These are phyloP conservation scores for Busseola fusca DNA, from an alignment of 2,888 invertebrate genomes.

Conservation along the genomic window DNA sequence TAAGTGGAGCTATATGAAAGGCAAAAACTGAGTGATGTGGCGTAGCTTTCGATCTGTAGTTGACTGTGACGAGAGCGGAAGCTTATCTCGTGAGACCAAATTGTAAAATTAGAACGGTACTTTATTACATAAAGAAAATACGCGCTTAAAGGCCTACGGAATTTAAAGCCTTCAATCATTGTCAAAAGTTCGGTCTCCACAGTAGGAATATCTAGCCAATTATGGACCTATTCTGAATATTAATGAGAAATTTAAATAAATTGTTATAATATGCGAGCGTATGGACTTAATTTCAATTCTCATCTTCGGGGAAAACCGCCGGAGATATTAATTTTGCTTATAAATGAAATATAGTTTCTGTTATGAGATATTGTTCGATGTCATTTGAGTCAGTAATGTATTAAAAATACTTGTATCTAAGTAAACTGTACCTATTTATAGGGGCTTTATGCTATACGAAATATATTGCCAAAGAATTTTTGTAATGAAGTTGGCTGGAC, in stretches of 20 bases:
- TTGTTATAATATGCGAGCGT: conserved; percentile 54
- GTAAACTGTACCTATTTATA: neutral
- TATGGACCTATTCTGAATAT: conserved; percentile 57
- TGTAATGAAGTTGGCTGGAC: neutral
- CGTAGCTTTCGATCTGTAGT: neutral
- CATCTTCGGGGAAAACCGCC: conserved; percentile 17
- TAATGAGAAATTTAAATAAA: conserved; percentile 60
- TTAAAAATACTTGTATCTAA: conserved; percentile 5
- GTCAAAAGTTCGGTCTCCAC: conserved; percentile 32
- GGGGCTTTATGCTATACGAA: neutral
- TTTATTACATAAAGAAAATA: conserved; percentile 7
- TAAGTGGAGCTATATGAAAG: neutral
- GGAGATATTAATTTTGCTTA: conserved; percentile 31
- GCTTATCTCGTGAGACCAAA: conserved; percentile 2
- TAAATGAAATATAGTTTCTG: conserved; percentile 39
- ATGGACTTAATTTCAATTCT: conserved; percentile 57
- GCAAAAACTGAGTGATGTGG: neutral
- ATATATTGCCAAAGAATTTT: conserved; percentile 1
- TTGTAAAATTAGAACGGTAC: conserved; percentile 17
- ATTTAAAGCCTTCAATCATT: conserved; percentile 37
- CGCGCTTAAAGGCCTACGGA: neutral
- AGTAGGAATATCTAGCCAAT: conserved; percentile 28
- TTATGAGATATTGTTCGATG: conserved; percentile 7
- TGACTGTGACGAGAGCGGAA: conserved; percentile 20
- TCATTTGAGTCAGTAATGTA: conserved; percentile 3